A percentile compares a stretch with the other conserved stretches of the same genome.
Evolutionary conservation across 2,797 vertebrate genomes (phyloP).

Genomic region (Sebastes taczanowskii): DNA sequence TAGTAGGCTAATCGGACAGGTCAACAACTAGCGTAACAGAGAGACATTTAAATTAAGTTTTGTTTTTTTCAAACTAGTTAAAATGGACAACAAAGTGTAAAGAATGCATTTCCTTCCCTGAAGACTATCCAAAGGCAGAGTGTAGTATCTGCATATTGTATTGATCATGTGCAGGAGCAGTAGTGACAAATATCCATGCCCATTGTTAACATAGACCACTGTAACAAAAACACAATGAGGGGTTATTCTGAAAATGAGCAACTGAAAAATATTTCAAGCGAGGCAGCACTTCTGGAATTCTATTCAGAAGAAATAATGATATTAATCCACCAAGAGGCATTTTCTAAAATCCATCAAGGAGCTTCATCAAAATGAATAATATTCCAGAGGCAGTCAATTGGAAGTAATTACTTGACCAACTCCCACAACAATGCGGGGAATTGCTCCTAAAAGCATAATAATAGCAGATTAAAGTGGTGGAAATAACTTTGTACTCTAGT

Average conservation of each 20-base stretch:
- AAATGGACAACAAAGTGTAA: background rate
- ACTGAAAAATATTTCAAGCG: slow-evolving; percentile 21
- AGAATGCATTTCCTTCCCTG: background rate
- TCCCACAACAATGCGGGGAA: slow-evolving; percentile 58
- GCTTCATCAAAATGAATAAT: slow-evolving; percentile 59
- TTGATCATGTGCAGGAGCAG: background rate
- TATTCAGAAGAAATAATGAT: slow-evolving; percentile 51
- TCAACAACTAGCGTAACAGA: too few relatives aligned
- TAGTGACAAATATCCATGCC: background rate
- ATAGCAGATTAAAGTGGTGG: slow-evolving; percentile 49
- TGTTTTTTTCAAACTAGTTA: background rate
- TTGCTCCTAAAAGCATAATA: slow-evolving; percentile 71
- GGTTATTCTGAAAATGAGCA: slow-evolving; percentile 15
- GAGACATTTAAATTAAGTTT: background rate
- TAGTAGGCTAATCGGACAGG: too few relatives aligned
- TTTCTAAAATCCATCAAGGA: slow-evolving; percentile 58
- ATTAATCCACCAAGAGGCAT: slow-evolving; percentile 52
- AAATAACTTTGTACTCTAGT: slow-evolving; percentile 35
- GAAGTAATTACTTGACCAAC: slow-evolving; percentile 75
- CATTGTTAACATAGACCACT: background rate
- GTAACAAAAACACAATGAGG: background rate
- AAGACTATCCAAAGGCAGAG: background rate
- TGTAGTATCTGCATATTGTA: background rate
- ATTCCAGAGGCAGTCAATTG: slow-evolving; percentile 69
- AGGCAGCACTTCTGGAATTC: slow-evolving; percentile 28